These are phyloP conservation scores for Dipus sagitta DNA, from an alignment of 2,797 vertebrate species.

Conservation along the genomic window DNA sequence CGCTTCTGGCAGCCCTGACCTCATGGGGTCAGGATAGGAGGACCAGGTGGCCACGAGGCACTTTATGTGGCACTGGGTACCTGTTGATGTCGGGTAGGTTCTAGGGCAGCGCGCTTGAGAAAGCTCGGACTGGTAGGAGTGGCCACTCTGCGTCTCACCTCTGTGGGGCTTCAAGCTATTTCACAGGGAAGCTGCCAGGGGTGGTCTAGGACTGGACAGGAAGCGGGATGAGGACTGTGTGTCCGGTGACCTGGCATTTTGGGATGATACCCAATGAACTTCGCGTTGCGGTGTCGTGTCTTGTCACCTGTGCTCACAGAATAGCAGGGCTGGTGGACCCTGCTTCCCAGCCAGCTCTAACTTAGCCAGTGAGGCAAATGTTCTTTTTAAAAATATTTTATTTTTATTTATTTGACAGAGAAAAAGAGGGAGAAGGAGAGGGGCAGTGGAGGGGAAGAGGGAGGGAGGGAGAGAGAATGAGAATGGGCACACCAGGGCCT, in stretches of 20 bases:
- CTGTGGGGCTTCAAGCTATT: neutral
- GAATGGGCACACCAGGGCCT: too few species aligned
- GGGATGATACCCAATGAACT: neutral
- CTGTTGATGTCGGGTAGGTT: too few species aligned
- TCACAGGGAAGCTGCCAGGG: neutral
- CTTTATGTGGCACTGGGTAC: neutral
- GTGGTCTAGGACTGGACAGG: too few species aligned
- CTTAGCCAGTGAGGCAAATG: accelerated
- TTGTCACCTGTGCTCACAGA: accelerated
- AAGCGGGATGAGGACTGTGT: neutral
- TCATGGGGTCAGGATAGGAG: neutral
- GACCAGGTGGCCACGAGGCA: accelerated
- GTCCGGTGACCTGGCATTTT: neutral
- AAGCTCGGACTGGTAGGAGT: neutral
- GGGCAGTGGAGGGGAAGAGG: too few species aligned
- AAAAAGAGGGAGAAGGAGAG: too few species aligned
- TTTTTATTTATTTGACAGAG: too few species aligned
- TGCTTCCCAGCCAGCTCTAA: too few species aligned
- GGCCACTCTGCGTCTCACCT: neutral
- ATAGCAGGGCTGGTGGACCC: neutral
- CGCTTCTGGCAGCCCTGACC: neutral
- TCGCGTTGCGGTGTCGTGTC: accelerated
- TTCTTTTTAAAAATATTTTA: too few species aligned
- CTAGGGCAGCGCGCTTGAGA: accelerated
- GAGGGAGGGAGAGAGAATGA: too few species aligned